Evolutionary conservation across 1,140 invertebrate genomes (phyloP).

Genomic region (Ylistrum balloti): DNA sequence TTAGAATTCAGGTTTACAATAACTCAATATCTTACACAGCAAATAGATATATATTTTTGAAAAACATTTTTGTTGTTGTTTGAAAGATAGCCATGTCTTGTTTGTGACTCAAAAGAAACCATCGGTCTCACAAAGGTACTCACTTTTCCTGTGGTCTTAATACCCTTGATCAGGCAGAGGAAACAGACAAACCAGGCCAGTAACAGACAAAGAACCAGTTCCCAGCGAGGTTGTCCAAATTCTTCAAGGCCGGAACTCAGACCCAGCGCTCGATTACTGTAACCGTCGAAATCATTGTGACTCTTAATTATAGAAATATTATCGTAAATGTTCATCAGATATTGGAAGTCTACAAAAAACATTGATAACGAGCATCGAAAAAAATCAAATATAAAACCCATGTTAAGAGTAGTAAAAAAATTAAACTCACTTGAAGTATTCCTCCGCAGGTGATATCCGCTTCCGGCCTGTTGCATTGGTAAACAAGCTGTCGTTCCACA

Average conservation of each 20-base stretch:
- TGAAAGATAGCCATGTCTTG: no score
- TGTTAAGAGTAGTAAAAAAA: neutral
- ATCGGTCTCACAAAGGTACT: neutral
- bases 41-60: no score
- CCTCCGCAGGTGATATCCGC: slow-evolving; percentile 64
- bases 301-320: neutral
- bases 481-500: slow-evolving; percentile 67
- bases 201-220: slow-evolving; percentile 78
- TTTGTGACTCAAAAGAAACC: no score
- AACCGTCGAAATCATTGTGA: slow-evolving; percentile 35
- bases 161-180: slow-evolving; percentile 81
- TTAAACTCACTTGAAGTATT: slow-evolving; percentile 66
- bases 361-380: neutral
- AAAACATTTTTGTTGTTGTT: no score
- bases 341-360: neutral
- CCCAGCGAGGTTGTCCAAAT: slow-evolving; percentile 79
- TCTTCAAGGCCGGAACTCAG: slow-evolving; percentile 78
- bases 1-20: no score
- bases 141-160: slow-evolving; percentile 83
- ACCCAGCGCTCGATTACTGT: slow-evolving; percentile 64
- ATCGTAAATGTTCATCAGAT: neutral
- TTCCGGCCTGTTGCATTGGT: slow-evolving; percentile 61
- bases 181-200: slow-evolving; percentile 82
- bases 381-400: no score
- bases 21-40: no score